Percentiles rank a stretch among this genome's conserved stretches.
phyloP scores from a whole-genome alignment of 37 sponge, comb jelly and placozoan species.

The Amphimedon queenslandica region DNA sequence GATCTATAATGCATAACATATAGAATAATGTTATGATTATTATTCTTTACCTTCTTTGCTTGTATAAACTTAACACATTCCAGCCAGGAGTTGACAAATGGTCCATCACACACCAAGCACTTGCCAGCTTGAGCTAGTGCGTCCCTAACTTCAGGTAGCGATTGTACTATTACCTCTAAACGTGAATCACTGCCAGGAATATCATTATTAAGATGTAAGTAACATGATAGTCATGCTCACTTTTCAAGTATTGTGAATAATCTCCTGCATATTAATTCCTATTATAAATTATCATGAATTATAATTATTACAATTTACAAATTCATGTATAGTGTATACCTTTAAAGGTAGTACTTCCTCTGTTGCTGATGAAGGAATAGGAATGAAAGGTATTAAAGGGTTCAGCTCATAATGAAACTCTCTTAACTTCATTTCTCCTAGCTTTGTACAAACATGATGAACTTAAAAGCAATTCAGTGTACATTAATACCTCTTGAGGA shows the following conservation, averaged over 20 bases:
- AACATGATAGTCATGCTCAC: neutral
- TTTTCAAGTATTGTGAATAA: neutral
- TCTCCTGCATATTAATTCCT: neutral
- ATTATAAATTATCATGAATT: neutral
- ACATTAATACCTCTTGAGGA: constrained; percentile 30
- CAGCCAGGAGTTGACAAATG: constrained; percentile 64
- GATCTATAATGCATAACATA: no score
- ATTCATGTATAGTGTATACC: no score
- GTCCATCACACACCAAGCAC: constrained; percentile 55
- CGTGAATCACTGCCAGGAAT: constrained; percentile 14
- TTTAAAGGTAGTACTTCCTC: constrained; percentile 42
- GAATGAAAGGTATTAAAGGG: constrained; percentile 51
- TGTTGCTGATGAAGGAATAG: constrained; percentile 53
- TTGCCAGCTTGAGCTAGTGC: constrained; percentile 27
- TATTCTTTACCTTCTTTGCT: constrained; percentile 20
- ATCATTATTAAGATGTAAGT: neutral
- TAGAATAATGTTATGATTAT: neutral
- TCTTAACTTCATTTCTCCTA: constrained; percentile 11
- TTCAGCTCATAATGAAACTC: constrained; percentile 65
- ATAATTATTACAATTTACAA: no score
- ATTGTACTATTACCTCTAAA: neutral
- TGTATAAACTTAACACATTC: constrained; percentile 61
- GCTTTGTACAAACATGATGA: neutral
- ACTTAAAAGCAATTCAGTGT: neutral
- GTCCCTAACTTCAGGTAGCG: constrained; percentile 5